phyloP scores from a whole-genome alignment of 92 coral and sea anemone genomes.

The Isaurus tuberculatus region DNA sequence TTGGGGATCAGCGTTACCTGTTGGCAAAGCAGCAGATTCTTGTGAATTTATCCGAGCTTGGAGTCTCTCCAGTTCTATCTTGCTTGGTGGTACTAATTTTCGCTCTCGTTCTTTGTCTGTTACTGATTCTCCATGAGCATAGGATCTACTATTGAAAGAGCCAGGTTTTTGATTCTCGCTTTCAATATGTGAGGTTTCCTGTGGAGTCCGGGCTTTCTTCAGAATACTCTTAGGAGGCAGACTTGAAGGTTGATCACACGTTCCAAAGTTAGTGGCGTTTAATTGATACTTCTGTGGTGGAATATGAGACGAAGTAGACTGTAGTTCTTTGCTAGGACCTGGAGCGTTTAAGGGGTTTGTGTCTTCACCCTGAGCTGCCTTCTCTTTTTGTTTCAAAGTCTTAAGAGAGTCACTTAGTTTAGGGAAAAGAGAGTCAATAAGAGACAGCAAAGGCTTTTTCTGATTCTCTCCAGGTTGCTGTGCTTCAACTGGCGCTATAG shows the following conservation, averaged over 20 bases:
- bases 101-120: constrained; percentile 19
- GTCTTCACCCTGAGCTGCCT: constrained; percentile 17
- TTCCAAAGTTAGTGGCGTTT: neutral
- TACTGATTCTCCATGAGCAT: neutral
- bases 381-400: constrained; percentile 73
- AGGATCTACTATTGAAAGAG: neutral
- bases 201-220: neutral
- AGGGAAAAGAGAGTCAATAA: constrained; percentile 91
- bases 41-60: constrained; percentile 18
- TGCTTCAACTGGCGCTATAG: constrained; percentile 38
- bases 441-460: constrained; percentile 73
- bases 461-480: constrained; percentile 48
- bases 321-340: neutral
- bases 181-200: neutral
- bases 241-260: neutral
- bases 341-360: neutral
- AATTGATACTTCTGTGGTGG: neutral
- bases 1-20: constrained; percentile 18
- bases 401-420: constrained; percentile 83
- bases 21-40: constrained; percentile 9
- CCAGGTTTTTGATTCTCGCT: neutral
- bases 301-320: constrained; percentile 24
- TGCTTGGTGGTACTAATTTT: constrained; percentile 16
- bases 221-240: constrained; percentile 24
- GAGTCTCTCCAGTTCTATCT: constrained; percentile 41